Percentiles rank a stretch among this genome's conserved stretches.
Conservation (phyloP, 2,888 invertebrate species). For the Oeneis ivallda region DNA sequence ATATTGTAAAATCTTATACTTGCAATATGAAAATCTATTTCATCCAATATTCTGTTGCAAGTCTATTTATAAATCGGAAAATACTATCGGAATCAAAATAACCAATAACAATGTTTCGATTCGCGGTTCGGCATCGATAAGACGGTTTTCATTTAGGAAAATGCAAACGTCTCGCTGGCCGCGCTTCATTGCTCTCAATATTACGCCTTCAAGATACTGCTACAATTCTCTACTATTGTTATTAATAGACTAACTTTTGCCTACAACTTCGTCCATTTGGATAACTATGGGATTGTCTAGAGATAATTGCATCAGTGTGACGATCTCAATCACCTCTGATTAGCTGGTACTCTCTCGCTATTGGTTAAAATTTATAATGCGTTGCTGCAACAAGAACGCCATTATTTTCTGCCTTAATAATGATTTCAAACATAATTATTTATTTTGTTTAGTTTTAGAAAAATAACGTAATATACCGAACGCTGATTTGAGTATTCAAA, state of each 20-base stretch:
- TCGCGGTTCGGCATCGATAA: conserved; percentile 61
- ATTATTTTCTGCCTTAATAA: no score
- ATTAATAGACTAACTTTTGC: not conserved
- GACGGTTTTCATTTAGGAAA: conserved; percentile 56
- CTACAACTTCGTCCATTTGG: no score
- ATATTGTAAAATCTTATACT: conserved; percentile 1
- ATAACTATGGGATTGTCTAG: no score
- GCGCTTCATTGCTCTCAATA: conserved; percentile 64
- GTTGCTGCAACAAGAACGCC: no score
- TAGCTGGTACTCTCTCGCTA: no score
- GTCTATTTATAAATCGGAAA: conserved; percentile 31
- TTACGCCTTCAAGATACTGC: conserved; percentile 54
- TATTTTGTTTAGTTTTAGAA: no score
- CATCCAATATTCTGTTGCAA: conserved; percentile 12
- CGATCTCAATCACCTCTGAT: no score
- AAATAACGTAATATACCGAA: no score
- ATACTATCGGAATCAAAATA: conserved; percentile 34
- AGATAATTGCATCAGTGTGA: no score
- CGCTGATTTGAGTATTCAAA: no score
- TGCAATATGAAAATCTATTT: conserved; percentile 9
- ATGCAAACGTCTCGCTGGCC: conserved; percentile 68
- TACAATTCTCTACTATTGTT: conserved; percentile 30
- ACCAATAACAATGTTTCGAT: conserved; percentile 42
- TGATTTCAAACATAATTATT: no score
- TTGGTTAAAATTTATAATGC: no score